Conservation (phyloP, 2,888 invertebrate genomes). For the Mimachlamys varia region DNA sequence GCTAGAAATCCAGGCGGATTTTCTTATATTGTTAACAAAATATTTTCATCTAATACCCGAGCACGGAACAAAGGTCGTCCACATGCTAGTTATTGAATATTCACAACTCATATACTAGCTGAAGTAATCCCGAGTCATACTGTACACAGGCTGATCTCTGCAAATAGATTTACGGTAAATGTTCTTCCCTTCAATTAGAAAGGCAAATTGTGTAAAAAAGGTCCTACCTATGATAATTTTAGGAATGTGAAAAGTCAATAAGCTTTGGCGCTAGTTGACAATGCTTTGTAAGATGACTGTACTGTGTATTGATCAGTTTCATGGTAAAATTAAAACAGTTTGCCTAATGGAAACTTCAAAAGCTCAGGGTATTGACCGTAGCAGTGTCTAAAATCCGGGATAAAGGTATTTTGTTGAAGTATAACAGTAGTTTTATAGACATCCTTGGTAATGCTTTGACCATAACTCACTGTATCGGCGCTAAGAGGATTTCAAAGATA, state of each 20-base stretch:
- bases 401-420: neutral
- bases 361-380: neutral
- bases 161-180: conserved; percentile 4
- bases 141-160: neutral
- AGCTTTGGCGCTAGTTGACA: neutral
- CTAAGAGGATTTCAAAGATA: conserved; percentile 1
- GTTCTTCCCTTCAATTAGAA: neutral
- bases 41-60: conserved; percentile 1
- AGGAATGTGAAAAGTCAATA: neutral
- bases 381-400: neutral
- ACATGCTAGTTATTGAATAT: neutral
- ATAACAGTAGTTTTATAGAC: neutral
- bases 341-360: neutral
- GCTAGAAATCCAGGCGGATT: neutral
- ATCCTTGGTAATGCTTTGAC: neutral
- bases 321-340: neutral
- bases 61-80: neutral
- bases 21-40: conserved; percentile 16
- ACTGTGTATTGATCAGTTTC: neutral
- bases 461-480: neutral
- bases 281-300: neutral
- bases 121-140: neutral
- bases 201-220: too few relatives aligned
- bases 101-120: neutral
- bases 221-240: neutral